Evolutionary conservation across 1,140 invertebrate genomes (phyloP).

Genomic region (Acyrthosiphon pisum): DNA sequence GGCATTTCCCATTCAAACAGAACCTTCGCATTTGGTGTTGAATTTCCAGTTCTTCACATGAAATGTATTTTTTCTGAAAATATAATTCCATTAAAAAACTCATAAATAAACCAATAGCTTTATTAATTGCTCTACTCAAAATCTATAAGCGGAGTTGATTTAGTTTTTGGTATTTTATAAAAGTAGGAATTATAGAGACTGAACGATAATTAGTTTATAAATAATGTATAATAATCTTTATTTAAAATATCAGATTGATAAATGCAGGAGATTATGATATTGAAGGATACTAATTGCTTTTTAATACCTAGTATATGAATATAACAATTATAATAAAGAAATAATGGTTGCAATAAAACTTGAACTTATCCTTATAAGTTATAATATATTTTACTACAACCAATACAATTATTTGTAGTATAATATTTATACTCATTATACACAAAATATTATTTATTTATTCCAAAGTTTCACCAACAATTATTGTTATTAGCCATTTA

Average conservation of each 20-base stretch:
- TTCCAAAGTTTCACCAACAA: not conserved
- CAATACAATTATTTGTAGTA: not conserved
- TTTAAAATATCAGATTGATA: not conserved
- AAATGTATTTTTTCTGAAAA: not conserved
- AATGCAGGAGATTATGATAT: not conserved
- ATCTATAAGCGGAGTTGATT: not conserved
- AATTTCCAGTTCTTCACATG: not conserved
- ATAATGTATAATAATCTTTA: constrained; percentile 2
- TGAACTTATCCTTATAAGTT: not conserved
- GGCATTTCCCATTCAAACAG: not conserved
- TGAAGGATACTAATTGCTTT: not conserved
- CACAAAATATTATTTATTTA: not conserved
- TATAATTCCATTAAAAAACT: not conserved
- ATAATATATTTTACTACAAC: not conserved
- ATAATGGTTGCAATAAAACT: not conserved
- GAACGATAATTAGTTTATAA: not conserved
- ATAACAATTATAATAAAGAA: not conserved
- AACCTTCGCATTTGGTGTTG: not conserved
- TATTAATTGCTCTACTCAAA: not conserved
- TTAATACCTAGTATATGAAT: not conserved
- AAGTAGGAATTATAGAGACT: not conserved
- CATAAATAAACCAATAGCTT: not conserved
- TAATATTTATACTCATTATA: not conserved
- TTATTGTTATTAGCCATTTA: not conserved
- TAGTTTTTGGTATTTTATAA: not conserved